These are phyloP conservation scores for Tenrec ecaudatus DNA, from an alignment of 2,113 vertebrate genomes.

Conservation along the genomic window DNA sequence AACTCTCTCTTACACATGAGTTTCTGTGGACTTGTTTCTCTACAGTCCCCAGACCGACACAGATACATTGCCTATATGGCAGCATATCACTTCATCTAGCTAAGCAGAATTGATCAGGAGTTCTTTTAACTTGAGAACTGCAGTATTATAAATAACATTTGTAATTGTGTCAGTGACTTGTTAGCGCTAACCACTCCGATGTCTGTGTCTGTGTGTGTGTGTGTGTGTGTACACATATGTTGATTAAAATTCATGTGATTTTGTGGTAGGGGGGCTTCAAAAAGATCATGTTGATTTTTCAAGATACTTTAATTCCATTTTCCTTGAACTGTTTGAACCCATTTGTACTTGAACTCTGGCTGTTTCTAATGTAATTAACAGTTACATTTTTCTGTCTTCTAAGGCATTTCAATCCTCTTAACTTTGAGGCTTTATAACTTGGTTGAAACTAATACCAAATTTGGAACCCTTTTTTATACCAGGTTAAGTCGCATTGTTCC, in stretches of 20 bases:
- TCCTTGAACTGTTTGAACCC: too few relatives aligned
- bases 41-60: too few relatives aligned
- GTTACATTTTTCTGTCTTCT: slow-evolving; percentile 30
- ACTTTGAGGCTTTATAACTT: slow-evolving; percentile 59
- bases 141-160: not conserved
- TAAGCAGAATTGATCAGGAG: not conserved
- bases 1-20: too few relatives aligned
- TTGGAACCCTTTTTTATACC: slow-evolving; percentile 67
- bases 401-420: slow-evolving; percentile 53
- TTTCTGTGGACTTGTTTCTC: too few relatives aligned
- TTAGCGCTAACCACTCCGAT: not conserved
- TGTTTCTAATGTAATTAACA: slow-evolving; percentile 1
- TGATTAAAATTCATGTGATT: too few relatives aligned
- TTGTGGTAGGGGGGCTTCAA: too few relatives aligned
- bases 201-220: not conserved
- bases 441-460: slow-evolving; percentile 56
- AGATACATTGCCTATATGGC: not conserved
- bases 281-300: too few relatives aligned
- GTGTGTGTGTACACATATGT: too few relatives aligned
- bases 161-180: not conserved
- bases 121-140: not conserved
- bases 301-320: too few relatives aligned
- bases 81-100: not conserved
- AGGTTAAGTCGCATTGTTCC: slow-evolving; percentile 71
- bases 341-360: too few relatives aligned